Base-by-base conservation (phyloP, 2,113 vertebrate species). In the Silurus glanis region DNA sequence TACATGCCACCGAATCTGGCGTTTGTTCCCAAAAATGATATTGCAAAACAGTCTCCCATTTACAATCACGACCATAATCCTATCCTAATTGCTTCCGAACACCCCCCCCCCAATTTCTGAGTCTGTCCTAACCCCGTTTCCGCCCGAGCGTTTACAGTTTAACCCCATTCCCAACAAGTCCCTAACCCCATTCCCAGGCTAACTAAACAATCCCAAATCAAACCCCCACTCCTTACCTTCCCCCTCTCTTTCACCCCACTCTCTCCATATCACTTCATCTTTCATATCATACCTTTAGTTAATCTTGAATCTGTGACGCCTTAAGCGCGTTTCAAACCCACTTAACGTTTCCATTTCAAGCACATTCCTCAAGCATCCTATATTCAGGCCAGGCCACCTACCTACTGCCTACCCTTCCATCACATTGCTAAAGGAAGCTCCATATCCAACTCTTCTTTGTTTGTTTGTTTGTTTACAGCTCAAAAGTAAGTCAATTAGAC, bases 321-420 rank as follows among this genome's bases (percentile, higher is more conserved):
- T 59, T n/a, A 4, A 59, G n/a, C 64, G 10, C 25, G n/a, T 74
- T 61, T 59, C 55, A 16, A 56, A 74, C 55, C 82, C 82, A 72
- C 58, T 74, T 45, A 47, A 47, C 53, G 6, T 83, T 83, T 83
- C 82, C 67, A 83, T 83, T 83, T 83, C 82, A 59, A 72, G 82
- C 82, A 59, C 51, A 74, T 74, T 84, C 83, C 67, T 59, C 83
- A 96, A 96, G 96, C 95, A 84, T 93, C 92, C 91, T 88, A 61
- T 92, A 78, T 4, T 90, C 87, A 92, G 91, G 47, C 74, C 82
- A 12, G 23, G 21, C 5, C 59, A 21, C 1, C 7, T 47, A 1
- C 28, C 56, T 21, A 21, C 25, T 9, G 8, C 16, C 75, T 25
- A 14, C 64, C n/a, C 51, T 56, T 78, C 49, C 5, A 16, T 61